Percentiles rank a stretch among this genome's conserved stretches.
These are phyloP conservation scores for Ageneiosus marmoratus DNA, from an alignment of 2,113 vertebrate genomes.

Conservation along the genomic window DNA sequence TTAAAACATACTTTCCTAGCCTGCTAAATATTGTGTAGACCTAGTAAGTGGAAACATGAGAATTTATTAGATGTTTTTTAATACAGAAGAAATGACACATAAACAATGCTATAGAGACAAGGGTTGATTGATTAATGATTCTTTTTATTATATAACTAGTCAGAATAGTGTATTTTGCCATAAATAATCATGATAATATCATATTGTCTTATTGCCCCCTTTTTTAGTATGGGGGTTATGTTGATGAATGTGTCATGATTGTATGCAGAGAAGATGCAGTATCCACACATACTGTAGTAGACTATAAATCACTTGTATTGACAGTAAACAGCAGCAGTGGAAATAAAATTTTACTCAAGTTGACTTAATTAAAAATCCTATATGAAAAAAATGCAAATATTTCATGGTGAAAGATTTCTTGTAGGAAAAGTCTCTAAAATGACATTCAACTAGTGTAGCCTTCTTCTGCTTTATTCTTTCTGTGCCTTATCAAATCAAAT, in stretches of 20 bases:
- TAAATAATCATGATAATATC: no score
- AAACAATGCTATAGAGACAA: neutral
- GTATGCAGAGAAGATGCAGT: constrained; percentile 18
- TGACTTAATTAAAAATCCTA: no score
- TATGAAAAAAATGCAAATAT: neutral
- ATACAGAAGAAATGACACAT: neutral
- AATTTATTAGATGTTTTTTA: neutral
- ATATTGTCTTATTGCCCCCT: neutral
- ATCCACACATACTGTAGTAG: constrained; percentile 38
- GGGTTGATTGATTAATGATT: neutral
- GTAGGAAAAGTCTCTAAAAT: neutral
- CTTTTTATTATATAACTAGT: neutral
- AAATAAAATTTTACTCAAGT: no score
- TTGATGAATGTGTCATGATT: neutral
- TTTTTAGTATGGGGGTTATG: neutral
- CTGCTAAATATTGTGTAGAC: no score
- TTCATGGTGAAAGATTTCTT: neutral
- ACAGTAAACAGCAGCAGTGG: constrained; percentile 4
- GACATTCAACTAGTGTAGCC: neutral
- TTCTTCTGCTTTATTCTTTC: neutral
- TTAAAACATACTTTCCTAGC: neutral
- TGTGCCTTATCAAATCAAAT: neutral
- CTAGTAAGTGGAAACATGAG: neutral
- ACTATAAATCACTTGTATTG: constrained; percentile 11
- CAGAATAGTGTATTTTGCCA: neutral